A percentile compares a stretch with the other conserved stretches of the same genome.
These are phyloP conservation scores for Biston betularia DNA, from an alignment of 2,888 invertebrate genomes.

Conservation along the genomic window DNA sequence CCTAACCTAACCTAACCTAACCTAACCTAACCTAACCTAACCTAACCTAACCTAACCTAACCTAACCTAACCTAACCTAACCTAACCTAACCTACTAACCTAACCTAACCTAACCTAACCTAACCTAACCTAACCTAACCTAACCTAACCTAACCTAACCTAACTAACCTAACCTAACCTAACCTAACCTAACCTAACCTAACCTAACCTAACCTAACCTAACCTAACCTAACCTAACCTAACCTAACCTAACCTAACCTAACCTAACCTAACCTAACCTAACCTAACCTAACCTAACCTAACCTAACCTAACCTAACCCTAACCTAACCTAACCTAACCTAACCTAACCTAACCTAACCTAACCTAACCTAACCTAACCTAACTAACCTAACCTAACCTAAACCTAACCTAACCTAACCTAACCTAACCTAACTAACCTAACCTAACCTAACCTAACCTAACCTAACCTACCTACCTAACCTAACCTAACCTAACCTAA, in stretches of 20 bases:
- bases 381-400: slow-evolving; percentile 40
- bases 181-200: slow-evolving; percentile 7
- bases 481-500: too few relatives aligned
- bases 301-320: slow-evolving; percentile 9
- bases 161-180: slow-evolving; percentile 14
- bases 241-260: slow-evolving; percentile 14
- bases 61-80: slow-evolving; percentile 47
- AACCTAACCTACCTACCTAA: too few relatives aligned
- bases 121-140: slow-evolving; percentile 14
- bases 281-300: slow-evolving; percentile 11
- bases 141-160: slow-evolving; percentile 14
- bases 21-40: slow-evolving; percentile 32
- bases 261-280: slow-evolving; percentile 14
- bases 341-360: slow-evolving; percentile 10
- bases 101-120: slow-evolving; percentile 12
- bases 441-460: too few relatives aligned
- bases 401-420: slow-evolving; percentile 47
- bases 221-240: slow-evolving; percentile 14
- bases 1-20: slow-evolving; percentile 41
- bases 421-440: too few relatives aligned
- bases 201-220: slow-evolving; percentile 12
- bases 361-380: slow-evolving; percentile 14
- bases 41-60: slow-evolving; percentile 32
- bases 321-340: slow-evolving; percentile 11
- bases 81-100: slow-evolving; percentile 44